A percentile compares a stretch with the other conserved stretches of the same genome.
Conservation (phyloP, 1,140 invertebrate species). For the Holcopasites calliopsidis region DNA sequence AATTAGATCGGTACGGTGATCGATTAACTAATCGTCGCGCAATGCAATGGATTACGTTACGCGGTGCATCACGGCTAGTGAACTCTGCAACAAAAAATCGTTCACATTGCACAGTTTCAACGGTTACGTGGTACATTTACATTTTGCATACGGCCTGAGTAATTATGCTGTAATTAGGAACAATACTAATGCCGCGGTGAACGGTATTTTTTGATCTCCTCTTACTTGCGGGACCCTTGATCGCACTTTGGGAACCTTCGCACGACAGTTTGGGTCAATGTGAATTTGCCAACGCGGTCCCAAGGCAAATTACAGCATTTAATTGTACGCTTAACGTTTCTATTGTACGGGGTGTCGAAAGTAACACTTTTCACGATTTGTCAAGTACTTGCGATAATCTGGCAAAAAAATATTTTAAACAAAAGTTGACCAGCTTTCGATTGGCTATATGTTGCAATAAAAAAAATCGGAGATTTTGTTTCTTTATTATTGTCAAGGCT, state of each 20-base stretch:
- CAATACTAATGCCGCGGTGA: constrained; percentile 40
- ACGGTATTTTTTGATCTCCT: constrained; percentile 37
- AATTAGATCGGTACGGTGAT: neutral
- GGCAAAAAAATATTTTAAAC: too few relatives aligned
- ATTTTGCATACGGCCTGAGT: constrained; percentile 18
- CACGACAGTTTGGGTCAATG: constrained; percentile 38
- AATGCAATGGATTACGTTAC: constrained; percentile 9
- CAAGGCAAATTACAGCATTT: neutral
- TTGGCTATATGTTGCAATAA: too few relatives aligned
- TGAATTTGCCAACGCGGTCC: constrained; percentile 17
- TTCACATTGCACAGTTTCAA: neutral
- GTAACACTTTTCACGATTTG: too few relatives aligned
- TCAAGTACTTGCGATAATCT: too few relatives aligned
- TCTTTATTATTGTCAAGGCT: too few relatives aligned
- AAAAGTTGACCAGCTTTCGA: too few relatives aligned
- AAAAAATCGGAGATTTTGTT: too few relatives aligned
- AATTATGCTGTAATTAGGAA: neutral
- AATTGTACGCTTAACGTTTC: neutral
- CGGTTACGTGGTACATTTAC: constrained; percentile 11
- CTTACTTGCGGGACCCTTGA: constrained; percentile 25
- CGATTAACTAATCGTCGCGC: constrained; percentile 28
- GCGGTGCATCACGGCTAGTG: constrained; percentile 2
- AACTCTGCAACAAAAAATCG: constrained; percentile 36
- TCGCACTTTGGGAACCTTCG: constrained; percentile 41
- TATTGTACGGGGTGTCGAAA: too few relatives aligned